phyloP scores from a whole-genome alignment of 2,797 vertebrate species.

The Sylvilagus floridanus region DNA sequence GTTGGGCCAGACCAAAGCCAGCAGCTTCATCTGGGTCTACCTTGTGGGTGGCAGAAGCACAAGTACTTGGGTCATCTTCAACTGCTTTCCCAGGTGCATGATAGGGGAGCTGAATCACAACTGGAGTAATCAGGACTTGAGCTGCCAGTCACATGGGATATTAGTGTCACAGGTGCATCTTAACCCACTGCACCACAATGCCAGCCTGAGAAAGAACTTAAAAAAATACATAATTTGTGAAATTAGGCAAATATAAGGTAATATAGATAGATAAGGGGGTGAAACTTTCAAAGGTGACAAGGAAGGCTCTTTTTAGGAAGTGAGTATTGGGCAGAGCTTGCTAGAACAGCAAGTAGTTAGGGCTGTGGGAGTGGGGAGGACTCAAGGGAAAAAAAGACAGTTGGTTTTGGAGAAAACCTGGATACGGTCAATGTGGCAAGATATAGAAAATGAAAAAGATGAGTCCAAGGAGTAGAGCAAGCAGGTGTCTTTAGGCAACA shows the following conservation, averaged over 20 bases:
- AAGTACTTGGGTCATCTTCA: too few species aligned
- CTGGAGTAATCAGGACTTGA: too few species aligned
- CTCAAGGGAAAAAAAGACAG: neutral
- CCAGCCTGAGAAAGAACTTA: neutral
- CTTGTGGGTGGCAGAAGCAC: too few species aligned
- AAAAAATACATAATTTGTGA: conserved; percentile 20
- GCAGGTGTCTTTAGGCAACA: neutral
- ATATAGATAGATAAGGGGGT: neutral
- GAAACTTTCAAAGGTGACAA: neutral
- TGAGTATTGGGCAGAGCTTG: neutral
- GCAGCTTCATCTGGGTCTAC: too few species aligned
- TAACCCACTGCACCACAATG: too few species aligned
- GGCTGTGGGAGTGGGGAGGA: neutral
- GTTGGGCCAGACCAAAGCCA: too few species aligned
- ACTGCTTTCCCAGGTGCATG: too few species aligned
- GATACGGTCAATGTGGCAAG: neutral
- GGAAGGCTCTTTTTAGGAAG: neutral
- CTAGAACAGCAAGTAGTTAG: conserved; percentile 45
- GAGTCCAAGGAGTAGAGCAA: conserved; percentile 1
- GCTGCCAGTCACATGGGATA: too few species aligned
- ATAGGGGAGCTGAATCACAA: too few species aligned
- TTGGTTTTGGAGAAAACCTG: conserved; percentile 26
- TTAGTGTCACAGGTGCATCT: too few species aligned
- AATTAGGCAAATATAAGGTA: neutral
- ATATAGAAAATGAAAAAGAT: neutral